Evolutionary conservation across 2,888 invertebrate species (phyloP).

Genomic region (Acanthococcus lagerstroemiae): DNA sequence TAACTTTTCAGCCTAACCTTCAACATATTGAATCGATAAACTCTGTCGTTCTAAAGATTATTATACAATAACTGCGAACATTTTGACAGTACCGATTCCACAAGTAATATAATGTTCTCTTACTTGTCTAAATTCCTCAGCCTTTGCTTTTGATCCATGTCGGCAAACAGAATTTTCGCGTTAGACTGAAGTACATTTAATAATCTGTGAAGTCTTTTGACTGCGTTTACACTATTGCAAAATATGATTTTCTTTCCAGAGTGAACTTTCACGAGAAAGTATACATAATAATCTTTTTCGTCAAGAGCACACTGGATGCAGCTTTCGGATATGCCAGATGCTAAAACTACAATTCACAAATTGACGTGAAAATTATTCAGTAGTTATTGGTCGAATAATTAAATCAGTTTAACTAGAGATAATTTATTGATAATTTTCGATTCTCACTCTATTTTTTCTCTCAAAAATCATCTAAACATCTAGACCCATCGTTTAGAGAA

Average conservation of each 20-base stretch:
- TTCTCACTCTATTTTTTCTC: no score
- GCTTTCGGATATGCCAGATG: conserved; percentile 49
- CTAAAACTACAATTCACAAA: conserved; percentile 15
- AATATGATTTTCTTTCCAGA: conserved; percentile 88
- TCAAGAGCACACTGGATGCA: conserved; percentile 65
- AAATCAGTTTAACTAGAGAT: no score
- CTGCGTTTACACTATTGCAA: conserved; percentile 87
- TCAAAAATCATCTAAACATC: no score
- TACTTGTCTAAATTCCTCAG: conserved; percentile 83
- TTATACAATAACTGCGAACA: no score
- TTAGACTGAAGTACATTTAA: conserved; percentile 49
- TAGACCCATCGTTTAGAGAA: no score
- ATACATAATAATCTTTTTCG: conserved; percentile 84
- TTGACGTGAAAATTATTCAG: not conserved
- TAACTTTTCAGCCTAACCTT: no score
- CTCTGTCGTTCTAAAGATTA: no score
- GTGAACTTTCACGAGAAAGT: conserved; percentile 76
- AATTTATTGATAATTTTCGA: no score
- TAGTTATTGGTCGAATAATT: conserved; percentile 33
- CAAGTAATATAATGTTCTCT: conserved; percentile 40
- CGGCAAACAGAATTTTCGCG: conserved; percentile 70
- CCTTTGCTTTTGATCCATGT: conserved; percentile 88
- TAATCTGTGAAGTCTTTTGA: conserved; percentile 56
- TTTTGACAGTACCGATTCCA: no score
- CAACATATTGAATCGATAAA: no score